Base-by-base conservation (phyloP, 1,140 invertebrate genomes). In the Ceratitis capitata region DNA sequence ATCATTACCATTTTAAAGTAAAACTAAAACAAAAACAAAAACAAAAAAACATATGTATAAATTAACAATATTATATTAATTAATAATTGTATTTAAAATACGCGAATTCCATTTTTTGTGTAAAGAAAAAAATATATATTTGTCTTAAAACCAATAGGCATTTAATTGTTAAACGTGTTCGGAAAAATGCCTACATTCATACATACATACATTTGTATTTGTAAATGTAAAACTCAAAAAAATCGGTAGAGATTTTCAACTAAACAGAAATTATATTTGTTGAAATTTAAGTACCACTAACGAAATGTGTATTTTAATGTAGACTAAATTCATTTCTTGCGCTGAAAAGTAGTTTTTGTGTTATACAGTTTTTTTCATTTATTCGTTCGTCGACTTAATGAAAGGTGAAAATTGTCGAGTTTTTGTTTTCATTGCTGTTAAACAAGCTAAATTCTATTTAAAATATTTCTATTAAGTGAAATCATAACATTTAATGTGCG, bases 111-210 rank as follows among this genome's bases (percentile, higher is more conserved):
- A 78, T 78, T 78, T 78, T 78, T 16, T 78, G 69, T 78, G 69
- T 78, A n/a, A 26, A 42, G 12, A 45, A n/a, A n/a, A n/a, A n/a
- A n/a, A n/a, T n/a, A n/a, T n/a, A n/a, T n/a, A n/a, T n/a, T 78
- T 78, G 4, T 78, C 32, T 35, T 78, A 10, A 61, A 26, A 78
- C 19, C 69, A 78, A 35, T 78, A 78, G 19, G 69, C 69, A 78
- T 78, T 78, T 78, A 78, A 78, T 78, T 78, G 69, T 78, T 78
- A 45, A 78, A 78, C 69, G 69, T 45, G 69, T 78, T 78, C 69
- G 32, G 10, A 78, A 78, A 45, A 78, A 45, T 78, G 69, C 39
- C 39, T n/a, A 19, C 23, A 56, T 53, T n/a, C 23, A 56, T 56
- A 56, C n/a, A n/a, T n/a, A 56, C 51, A 23, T n/a, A 56, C 51